A percentile compares a stretch with the other conserved stretches of the same genome.
These are phyloP conservation scores for Protobothrops flavoviridis DNA, from an alignment of 2,113 vertebrate species.

Conservation along the genomic window DNA sequence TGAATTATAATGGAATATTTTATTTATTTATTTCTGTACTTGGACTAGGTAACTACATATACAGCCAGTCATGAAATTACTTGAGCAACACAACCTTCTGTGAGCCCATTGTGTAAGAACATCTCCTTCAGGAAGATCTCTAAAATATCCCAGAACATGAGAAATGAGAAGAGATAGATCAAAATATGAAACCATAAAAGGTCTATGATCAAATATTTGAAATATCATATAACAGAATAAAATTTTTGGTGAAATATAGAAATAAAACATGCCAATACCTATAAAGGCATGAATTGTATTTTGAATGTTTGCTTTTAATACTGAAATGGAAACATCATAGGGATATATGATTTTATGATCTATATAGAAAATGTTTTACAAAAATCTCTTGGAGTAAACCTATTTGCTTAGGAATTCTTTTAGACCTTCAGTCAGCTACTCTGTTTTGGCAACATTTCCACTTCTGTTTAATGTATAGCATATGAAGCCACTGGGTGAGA, in stretches of 20 bases:
- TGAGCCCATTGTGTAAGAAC: not conserved
- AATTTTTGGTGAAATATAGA: not conserved
- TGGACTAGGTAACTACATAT: not conserved
- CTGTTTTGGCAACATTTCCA: not conserved
- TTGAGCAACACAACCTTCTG: not conserved
- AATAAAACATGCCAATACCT: not conserved
- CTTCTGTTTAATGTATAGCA: not conserved
- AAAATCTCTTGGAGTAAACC: not conserved
- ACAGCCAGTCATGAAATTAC: not conserved
- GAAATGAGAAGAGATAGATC: not conserved
- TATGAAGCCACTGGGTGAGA: not conserved
- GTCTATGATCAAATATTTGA: not conserved
- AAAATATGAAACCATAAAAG: not conserved
- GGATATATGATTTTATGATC: not conserved
- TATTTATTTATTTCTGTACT: not conserved
- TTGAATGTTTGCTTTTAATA: not conserved
- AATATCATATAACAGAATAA: not conserved
- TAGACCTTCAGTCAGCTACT: not conserved
- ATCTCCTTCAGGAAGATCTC: not conserved
- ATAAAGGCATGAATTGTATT: not conserved
- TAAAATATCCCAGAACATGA: not conserved
- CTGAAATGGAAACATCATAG: not conserved
- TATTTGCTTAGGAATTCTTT: not conserved
- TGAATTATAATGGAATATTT: not conserved
- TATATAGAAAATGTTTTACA: not conserved